These are phyloP conservation scores for Plagodis dolabraria DNA, from an alignment of 2,888 invertebrate species.

Conservation along the genomic window DNA sequence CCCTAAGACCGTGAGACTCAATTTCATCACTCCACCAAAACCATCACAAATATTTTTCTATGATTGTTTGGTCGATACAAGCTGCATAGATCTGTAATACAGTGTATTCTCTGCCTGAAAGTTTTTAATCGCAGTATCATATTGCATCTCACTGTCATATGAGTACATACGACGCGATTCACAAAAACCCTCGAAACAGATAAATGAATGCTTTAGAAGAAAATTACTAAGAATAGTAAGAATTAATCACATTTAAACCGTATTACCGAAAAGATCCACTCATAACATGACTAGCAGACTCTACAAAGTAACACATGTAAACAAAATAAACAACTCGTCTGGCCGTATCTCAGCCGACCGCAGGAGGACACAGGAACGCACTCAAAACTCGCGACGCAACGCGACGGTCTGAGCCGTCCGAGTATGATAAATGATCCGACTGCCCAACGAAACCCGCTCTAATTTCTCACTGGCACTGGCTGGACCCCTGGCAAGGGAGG, in stretches of 20 bases:
- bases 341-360: slow-evolving; percentile 44
- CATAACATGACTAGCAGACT: slow-evolving; percentile 45
- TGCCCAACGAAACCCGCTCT: slow-evolving; percentile 51
- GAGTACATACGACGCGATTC: too few species aligned
- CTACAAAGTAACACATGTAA: slow-evolving; percentile 59
- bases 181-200: too few species aligned
- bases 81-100: too few species aligned
- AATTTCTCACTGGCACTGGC: slow-evolving; percentile 62
- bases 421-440: slow-evolving; percentile 76
- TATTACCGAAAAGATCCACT: slow-evolving; percentile 17
- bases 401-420: slow-evolving; percentile 41
- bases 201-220: too few species aligned
- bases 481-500: slow-evolving; percentile 46
- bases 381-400: slow-evolving; percentile 60
- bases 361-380: slow-evolving; percentile 72
- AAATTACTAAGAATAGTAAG: too few species aligned
- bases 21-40: too few species aligned
- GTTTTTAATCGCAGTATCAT: too few species aligned
- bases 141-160: too few species aligned
- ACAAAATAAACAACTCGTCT: slow-evolving; percentile 64
- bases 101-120: too few species aligned
- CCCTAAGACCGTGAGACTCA: too few species aligned
- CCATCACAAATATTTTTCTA: too few species aligned
- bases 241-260: slow-evolving; percentile 36
- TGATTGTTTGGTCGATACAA: too few species aligned